Base-by-base conservation (phyloP, 2,797 vertebrate genomes). In the Apodemus agrarius region DNA sequence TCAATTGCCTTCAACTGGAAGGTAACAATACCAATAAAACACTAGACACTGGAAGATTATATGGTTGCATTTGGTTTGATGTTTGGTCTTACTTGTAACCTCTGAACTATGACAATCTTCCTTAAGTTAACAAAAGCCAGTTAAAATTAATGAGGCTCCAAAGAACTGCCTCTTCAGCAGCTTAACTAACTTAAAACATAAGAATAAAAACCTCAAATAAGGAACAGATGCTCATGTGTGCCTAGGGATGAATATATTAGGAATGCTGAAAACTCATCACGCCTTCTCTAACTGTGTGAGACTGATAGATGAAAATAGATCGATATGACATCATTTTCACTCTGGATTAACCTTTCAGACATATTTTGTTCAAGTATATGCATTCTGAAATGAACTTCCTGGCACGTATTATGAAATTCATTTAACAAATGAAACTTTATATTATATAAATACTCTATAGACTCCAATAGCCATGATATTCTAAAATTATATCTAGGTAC, bases 171-270 rank as follows among this genome's bases (percentile, higher is more conserved):
- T 46, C 29, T 91, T 95, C 86, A 97, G 75, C 95, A 92, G 16
- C 40, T 96, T 91, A 92, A 82, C 49, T 86, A 89, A 87, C 57
- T 91, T 88, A 90, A 87, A 84, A 24, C 78, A n/a, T 90, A 83
- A 95, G 63, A 91, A 93, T 90, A 69, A 97, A 97, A 97, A 90
- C 14, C 22, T 52, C 31, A 78, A 76, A 59, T 67, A 95, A 90
- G 84, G 59, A 97, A 82, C 86, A 97, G 95, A 96, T 93, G 61
- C 83, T 97, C 85, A 54, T 93, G 81, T 61, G 76, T 63, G 67
- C 92, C 92, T 95, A 69, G 78, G 54, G 95, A 96, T 98, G 96
- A 97, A 91, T 95, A 86, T 57, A 97, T 97, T 98, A 98, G 49
- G 92, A 75, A 97, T 96, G 86, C 65, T 95, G 87, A 97, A 96